These are phyloP conservation scores for Empis stercorea DNA, from an alignment of 2,888 invertebrate species.

Conservation along the genomic window DNA sequence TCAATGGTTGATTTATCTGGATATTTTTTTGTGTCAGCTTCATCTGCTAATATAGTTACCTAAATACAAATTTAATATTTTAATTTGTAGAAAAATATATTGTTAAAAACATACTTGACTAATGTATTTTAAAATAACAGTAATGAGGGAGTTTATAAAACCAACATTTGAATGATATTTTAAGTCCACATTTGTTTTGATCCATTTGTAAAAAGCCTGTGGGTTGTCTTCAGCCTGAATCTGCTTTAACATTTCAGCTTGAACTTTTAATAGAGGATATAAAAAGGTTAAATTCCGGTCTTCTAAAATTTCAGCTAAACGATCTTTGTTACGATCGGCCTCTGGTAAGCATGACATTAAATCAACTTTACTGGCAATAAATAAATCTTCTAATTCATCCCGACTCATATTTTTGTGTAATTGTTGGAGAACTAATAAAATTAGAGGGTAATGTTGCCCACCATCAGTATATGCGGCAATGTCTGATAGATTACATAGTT, in stretches of 20 bases:
- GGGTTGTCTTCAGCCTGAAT: slow-evolving; percentile 75
- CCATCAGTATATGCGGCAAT: slow-evolving; percentile 64
- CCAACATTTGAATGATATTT: slow-evolving; percentile 72
- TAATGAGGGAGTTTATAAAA: slow-evolving; percentile 78
- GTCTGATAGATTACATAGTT: slow-evolving; percentile 57
- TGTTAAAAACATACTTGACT: slow-evolving; percentile 42
- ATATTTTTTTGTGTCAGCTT: slow-evolving; percentile 39
- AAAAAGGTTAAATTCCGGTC: slow-evolving; percentile 76
- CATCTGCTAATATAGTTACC: slow-evolving; percentile 47
- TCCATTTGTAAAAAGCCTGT: slow-evolving; percentile 81
- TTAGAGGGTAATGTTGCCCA: slow-evolving; percentile 76
- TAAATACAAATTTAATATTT: slow-evolving; percentile 20
- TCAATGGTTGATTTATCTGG: slow-evolving; percentile 69
- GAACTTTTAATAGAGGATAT: slow-evolving; percentile 77
- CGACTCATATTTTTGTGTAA: slow-evolving; percentile 65
- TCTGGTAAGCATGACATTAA: slow-evolving; percentile 68
- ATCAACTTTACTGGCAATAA: slow-evolving; percentile 72
- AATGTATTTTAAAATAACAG: slow-evolving; percentile 62
- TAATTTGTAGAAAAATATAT: not conserved
- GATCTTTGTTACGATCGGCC: slow-evolving; percentile 67
- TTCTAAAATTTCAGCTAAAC: slow-evolving; percentile 62
- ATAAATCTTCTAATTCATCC: slow-evolving; percentile 59
- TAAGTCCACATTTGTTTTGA: slow-evolving; percentile 76
- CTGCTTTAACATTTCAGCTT: slow-evolving; percentile 76
- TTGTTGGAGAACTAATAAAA: slow-evolving; percentile 74